phyloP scores from a whole-genome alignment of 2,113 vertebrate genomes.

The Nothoprocta perdicaria region DNA sequence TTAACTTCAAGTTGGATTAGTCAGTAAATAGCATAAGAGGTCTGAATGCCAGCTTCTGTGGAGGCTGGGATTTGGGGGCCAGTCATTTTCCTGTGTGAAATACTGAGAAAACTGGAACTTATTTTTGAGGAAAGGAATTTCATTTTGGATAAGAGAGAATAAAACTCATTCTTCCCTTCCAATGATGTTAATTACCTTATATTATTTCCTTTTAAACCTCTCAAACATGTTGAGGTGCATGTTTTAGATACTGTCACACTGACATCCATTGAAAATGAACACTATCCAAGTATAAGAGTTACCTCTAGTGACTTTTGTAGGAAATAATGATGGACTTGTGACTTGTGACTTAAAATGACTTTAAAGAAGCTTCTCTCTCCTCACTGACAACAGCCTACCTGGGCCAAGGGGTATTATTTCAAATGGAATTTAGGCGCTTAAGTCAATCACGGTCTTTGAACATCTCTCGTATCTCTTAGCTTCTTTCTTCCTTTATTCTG shows the following conservation, averaged over 20 bases:
- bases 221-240: background rate
- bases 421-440: background rate
- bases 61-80: background rate
- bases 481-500: background rate
- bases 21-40: background rate
- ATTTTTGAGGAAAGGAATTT: background rate
- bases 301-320: background rate
- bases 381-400: background rate
- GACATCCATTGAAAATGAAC: background rate
- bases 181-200: background rate
- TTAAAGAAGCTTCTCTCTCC: background rate
- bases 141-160: background rate
- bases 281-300: background rate
- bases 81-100: background rate
- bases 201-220: background rate
- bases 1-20: background rate
- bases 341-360: background rate
- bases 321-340: background rate
- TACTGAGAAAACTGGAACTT: background rate
- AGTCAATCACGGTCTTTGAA: background rate
- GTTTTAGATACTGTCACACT: background rate
- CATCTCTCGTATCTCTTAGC: background rate
- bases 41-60: background rate
- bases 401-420: background rate
- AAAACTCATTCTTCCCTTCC: background rate